Conservation (phyloP, 2,888 invertebrate genomes). For the Mechanitis messenoides region DNA sequence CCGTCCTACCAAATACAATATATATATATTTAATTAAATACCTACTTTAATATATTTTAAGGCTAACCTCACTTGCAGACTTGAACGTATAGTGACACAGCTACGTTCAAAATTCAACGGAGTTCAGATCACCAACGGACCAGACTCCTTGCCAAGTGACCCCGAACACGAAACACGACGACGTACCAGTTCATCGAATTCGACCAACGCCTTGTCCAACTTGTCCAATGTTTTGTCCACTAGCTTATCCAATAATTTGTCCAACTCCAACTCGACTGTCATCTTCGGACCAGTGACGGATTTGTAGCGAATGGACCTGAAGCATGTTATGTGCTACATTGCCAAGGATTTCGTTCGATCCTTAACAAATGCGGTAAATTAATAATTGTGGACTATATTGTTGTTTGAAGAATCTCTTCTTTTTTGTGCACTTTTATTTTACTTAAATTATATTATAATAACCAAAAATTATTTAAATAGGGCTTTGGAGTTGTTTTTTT, state of each 20-base stretch:
- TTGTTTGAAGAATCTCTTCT: not conserved
- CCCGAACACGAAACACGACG: constrained; percentile 59
- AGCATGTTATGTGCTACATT: constrained; percentile 42
- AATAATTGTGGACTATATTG: constrained; percentile 5
- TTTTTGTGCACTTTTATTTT: not conserved
- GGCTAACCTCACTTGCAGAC: constrained; percentile 62
- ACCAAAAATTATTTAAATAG: not conserved
- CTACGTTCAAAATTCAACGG: constrained; percentile 72
- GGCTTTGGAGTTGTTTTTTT: not conserved
- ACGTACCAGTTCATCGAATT: constrained; percentile 24
- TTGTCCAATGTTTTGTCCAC: constrained; percentile 14
- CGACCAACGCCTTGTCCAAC: constrained; percentile 23
- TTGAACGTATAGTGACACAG: constrained; percentile 77
- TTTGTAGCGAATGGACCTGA: constrained; percentile 66
- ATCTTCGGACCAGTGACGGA: constrained; percentile 80
- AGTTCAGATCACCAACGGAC: constrained; percentile 57
- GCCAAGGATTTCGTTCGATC: constrained; percentile 55
- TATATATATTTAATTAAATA: not conserved
- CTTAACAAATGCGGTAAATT: constrained; percentile 15
- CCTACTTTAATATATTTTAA: constrained; percentile 35
- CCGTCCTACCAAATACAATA: not conserved
- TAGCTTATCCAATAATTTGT: constrained; percentile 35
- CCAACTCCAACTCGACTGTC: constrained; percentile 62
- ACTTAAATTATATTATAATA: not conserved
- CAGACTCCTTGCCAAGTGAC: constrained; percentile 65